Percentiles rank a stretch among this genome's conserved stretches.
These are phyloP conservation scores for Meganola albula DNA, from an alignment of 2,888 invertebrate genomes.

Conservation along the genomic window DNA sequence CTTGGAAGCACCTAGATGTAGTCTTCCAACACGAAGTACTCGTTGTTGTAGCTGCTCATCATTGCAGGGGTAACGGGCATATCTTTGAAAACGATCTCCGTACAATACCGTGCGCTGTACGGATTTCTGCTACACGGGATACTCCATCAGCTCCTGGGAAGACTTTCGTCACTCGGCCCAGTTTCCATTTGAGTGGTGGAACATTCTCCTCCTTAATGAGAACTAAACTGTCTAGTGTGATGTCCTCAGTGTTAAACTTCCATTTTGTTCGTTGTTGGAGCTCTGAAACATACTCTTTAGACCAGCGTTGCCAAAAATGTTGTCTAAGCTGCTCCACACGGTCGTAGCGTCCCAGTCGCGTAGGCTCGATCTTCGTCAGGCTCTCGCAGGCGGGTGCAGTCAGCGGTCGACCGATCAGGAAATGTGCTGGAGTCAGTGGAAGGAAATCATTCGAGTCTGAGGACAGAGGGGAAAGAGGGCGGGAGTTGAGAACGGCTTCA, in stretches of 20 bases:
- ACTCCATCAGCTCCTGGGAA: slow-evolving; percentile 2
- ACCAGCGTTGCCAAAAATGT: slow-evolving; percentile 21
- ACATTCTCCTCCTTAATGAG: slow-evolving; percentile 16
- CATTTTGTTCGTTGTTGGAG: slow-evolving; percentile 31
- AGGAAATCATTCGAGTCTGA: slow-evolving; percentile 18
- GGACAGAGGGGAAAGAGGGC: slow-evolving; percentile 24
- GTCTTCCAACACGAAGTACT: too few relatives aligned
- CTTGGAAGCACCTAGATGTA: too few relatives aligned
- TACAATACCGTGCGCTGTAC: slow-evolving; percentile 5
- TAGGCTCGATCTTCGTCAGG: background rate
- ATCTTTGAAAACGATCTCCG: slow-evolving; percentile 6
- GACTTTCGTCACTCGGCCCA: slow-evolving; percentile 2
- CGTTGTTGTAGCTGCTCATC: too few relatives aligned
- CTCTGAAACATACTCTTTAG: slow-evolving; percentile 18
- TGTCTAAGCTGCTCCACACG: slow-evolving; percentile 11
- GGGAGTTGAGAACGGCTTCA: slow-evolving; percentile 22
- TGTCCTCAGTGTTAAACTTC: slow-evolving; percentile 9
- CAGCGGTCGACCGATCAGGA: slow-evolving; percentile 19
- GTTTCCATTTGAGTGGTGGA: slow-evolving; percentile 3
- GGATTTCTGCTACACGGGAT: slow-evolving; percentile 8
- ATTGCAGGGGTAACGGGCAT: slow-evolving; percentile 5
- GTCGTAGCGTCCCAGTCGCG: slow-evolving; percentile 6
- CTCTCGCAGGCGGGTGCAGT: background rate
- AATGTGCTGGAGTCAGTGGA: slow-evolving; percentile 22
- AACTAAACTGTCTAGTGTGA: slow-evolving; percentile 15